A percentile compares a stretch with the other conserved stretches of the same genome.
phyloP scores from a whole-genome alignment of 2,888 invertebrate species.

The Marasmarcha lunaedactyla region DNA sequence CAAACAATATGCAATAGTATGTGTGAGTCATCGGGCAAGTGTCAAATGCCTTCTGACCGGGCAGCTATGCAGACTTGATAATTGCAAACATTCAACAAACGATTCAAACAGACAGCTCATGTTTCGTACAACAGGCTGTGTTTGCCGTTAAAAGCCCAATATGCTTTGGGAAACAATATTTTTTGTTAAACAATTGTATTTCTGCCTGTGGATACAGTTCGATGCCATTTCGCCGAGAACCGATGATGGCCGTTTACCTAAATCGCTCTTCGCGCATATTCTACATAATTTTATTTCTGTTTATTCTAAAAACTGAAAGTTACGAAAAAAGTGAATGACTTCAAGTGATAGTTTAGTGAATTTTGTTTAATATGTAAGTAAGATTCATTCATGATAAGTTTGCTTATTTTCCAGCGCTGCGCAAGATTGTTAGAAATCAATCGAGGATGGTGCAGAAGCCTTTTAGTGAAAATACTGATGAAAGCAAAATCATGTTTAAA shows the following conservation, averaged over 20 bases:
- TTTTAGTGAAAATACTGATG: slow-evolving; percentile 30
- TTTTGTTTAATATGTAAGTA: background rate
- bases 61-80: too few species aligned
- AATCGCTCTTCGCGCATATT: slow-evolving; percentile 4
- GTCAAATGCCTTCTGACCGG: too few species aligned
- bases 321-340: slow-evolving; percentile 50
- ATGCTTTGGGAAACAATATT: slow-evolving; percentile 20
- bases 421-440: slow-evolving; percentile 52
- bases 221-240: slow-evolving; percentile 3
- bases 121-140: slow-evolving; percentile 12
- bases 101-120: slow-evolving; percentile 9
- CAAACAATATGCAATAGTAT: too few species aligned
- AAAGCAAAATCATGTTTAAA: slow-evolving; percentile 14
- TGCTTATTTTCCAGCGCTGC: slow-evolving; percentile 35
- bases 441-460: slow-evolving; percentile 56
- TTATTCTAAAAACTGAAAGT: slow-evolving; percentile 19
- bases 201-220: too few species aligned
- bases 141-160: slow-evolving; percentile 5
- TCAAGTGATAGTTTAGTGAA: too few species aligned
- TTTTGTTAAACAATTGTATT: slow-evolving; percentile 19
- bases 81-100: too few species aligned
- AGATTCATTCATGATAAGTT: too few species aligned
- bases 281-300: slow-evolving; percentile 15
- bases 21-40: too few species aligned
- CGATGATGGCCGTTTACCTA: slow-evolving; percentile 7